Percentiles rank a stretch among this genome's conserved stretches.
These are phyloP conservation scores for Phycodurus eques DNA, from an alignment of 2,113 vertebrate species.

Conservation along the genomic window DNA sequence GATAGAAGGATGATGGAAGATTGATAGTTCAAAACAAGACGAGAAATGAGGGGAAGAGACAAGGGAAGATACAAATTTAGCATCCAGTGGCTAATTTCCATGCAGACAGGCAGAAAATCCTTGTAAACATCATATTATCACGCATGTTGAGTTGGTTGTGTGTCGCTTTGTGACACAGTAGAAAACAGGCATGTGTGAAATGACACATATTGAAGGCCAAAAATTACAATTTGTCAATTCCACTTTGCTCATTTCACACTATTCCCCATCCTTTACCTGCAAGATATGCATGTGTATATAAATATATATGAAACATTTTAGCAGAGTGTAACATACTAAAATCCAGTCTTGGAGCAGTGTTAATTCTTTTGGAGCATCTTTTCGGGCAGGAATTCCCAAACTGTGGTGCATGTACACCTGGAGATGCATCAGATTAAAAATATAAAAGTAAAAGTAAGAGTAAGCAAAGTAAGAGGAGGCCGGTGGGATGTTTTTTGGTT, in stretches of 20 bases:
- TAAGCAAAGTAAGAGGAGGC: too few relatives aligned
- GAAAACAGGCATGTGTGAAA: not conserved
- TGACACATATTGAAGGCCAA: slow-evolving; percentile 12
- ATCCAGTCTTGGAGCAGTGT: not conserved
- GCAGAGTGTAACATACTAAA: not conserved
- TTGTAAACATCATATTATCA: slow-evolving; percentile 10
- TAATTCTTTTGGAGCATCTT: not conserved
- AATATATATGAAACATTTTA: slow-evolving; percentile 10
- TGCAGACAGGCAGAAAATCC: slow-evolving; percentile 12
- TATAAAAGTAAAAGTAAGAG: too few relatives aligned
- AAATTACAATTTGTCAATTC: not conserved
- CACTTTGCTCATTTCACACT: slow-evolving; percentile 4
- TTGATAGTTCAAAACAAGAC: slow-evolving; percentile 12
- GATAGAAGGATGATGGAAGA: slow-evolving; percentile 23
- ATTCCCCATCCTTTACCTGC: slow-evolving; percentile 11
- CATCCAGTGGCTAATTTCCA: slow-evolving; percentile 14
- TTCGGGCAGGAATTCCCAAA: not conserved
- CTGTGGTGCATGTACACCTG: not conserved
- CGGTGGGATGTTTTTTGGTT: too few relatives aligned
- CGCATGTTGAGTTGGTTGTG: not conserved
- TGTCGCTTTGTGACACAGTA: not conserved
- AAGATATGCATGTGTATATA: not conserved
- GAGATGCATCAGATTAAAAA: too few relatives aligned
- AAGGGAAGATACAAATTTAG: slow-evolving; percentile 26
- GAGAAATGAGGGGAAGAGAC: not conserved